phyloP scores from a whole-genome alignment of 2,113 vertebrate genomes.

The Muscicapa adusta region DNA sequence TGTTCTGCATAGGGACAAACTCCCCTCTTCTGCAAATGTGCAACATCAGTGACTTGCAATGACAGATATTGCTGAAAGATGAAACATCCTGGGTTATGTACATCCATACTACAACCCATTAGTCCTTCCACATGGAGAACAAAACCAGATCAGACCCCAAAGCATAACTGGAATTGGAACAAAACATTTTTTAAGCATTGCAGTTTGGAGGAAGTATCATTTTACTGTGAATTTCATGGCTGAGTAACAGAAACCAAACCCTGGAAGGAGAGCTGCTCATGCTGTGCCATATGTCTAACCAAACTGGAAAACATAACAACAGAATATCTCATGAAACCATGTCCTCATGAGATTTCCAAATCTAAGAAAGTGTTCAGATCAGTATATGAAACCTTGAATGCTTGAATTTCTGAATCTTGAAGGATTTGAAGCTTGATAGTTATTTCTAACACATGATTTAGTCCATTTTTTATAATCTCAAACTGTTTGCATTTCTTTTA shows the following conservation, averaged over 20 bases:
- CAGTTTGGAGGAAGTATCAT: not conserved
- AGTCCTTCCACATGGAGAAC: not conserved
- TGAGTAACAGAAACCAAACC: conserved; percentile 24
- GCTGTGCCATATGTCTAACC: not conserved
- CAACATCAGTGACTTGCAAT: not conserved
- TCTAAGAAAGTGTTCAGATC: not conserved
- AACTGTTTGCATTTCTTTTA: not conserved
- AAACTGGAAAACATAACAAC: not conserved
- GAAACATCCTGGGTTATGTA: not conserved
- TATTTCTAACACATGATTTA: not conserved
- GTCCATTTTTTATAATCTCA: not conserved
- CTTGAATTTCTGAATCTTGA: not conserved
- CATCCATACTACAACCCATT: not conserved
- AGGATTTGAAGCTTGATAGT: not conserved
- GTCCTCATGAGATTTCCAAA: conserved; percentile 5
- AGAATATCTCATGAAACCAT: not conserved
- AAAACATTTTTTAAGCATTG: not conserved
- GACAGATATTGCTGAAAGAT: not conserved
- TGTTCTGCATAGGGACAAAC: not conserved
- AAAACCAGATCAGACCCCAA: not conserved
- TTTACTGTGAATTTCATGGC: not conserved
- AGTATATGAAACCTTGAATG: not conserved
- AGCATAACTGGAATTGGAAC: not conserved
- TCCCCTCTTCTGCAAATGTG: not conserved
- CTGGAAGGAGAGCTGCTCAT: not conserved